Evolutionary conservation across 2,797 vertebrate species (phyloP).

Genomic region (Acomys russatus): DNA sequence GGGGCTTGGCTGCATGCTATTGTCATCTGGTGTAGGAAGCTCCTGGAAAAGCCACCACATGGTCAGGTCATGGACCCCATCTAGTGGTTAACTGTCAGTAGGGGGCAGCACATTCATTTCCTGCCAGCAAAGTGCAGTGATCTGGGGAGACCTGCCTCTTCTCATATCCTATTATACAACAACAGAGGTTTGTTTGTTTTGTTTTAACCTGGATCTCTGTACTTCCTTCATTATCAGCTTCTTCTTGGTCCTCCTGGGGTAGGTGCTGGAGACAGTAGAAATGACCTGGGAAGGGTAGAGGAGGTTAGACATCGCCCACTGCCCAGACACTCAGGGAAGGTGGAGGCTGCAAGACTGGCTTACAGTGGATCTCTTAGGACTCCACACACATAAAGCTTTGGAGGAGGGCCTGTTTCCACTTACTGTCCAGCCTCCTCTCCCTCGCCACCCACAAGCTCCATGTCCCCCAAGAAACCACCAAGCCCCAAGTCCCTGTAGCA

Average conservation of each 20-base stretch:
- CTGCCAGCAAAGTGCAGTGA: background rate
- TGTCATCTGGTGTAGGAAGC: background rate
- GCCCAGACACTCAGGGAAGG: background rate
- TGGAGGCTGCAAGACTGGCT: background rate
- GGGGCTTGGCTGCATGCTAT: background rate
- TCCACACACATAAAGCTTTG: background rate
- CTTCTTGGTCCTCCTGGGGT: constrained; percentile 57
- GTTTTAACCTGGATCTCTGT: constrained; percentile 62
- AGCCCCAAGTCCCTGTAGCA: background rate
- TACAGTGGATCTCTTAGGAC: constrained; percentile 25
- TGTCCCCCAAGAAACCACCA: background rate
- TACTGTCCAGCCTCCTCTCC: background rate
- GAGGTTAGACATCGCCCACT: background rate
- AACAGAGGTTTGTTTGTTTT: background rate
- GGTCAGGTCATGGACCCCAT: background rate
- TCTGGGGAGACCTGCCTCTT: background rate
- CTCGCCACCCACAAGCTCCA: background rate
- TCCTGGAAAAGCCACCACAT: constrained; percentile 74
- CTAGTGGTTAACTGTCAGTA: background rate
- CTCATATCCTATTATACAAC: too few relatives aligned
- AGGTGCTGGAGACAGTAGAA: constrained; percentile 89
- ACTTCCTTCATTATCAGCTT: background rate
- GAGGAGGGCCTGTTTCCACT: background rate
- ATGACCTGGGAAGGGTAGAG: constrained; percentile 75
- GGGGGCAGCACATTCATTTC: background rate